Base-by-base conservation (phyloP, 30 jellyfish, hydroid and myxozoan species). In the Hydractinia echinata region DNA sequence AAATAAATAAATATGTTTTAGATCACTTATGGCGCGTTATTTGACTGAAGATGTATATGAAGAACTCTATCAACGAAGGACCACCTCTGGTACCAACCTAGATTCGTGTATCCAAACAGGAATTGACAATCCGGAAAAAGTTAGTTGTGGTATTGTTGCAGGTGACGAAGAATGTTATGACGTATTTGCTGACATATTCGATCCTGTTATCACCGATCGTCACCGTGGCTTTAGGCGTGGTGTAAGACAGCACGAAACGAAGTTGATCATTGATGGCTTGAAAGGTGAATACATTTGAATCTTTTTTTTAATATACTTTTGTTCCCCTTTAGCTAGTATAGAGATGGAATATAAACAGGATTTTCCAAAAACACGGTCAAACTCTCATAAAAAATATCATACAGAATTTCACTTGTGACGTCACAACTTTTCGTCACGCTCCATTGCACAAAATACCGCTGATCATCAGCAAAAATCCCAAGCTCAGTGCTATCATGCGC, bases 161-260 rank as follows among this genome's bases (percentile, higher is more conserved):
- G 89, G 89, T 7, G 89, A 82, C 50, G 89, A 82, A 71, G 87
- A 82, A 6, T 74, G 84, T 56, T 82, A 67, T 19, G 89, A 82
- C 44, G 54, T 67, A 30, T 82, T 82, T 71, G 18, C 77, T 5
- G 73, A 7, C 0, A 15, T 82, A 18, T 74, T 82, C 53, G 89
- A 82, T 71, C 87, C 84, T 18, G 89, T 82, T 19, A 67, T 82
- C 52, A 82, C 55, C 19, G 89, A 68, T 4, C 84, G 89, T 18
- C 89, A 82, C 50, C 88, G 70, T 6, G 89, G 88, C 10, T 82
- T 82, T 67, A 19, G 81, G 5, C n/a, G 89, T 5, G 87, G 87
- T 13, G 87, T 15, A 64, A 64, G 39, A 13, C 74, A 7, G 39
- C 74, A 64, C 0, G 74, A 64, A 13, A 64, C 74, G 0, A 13